Base-by-base conservation (phyloP, 2,113 vertebrate species). In the Saccopteryx leptura region DNA sequence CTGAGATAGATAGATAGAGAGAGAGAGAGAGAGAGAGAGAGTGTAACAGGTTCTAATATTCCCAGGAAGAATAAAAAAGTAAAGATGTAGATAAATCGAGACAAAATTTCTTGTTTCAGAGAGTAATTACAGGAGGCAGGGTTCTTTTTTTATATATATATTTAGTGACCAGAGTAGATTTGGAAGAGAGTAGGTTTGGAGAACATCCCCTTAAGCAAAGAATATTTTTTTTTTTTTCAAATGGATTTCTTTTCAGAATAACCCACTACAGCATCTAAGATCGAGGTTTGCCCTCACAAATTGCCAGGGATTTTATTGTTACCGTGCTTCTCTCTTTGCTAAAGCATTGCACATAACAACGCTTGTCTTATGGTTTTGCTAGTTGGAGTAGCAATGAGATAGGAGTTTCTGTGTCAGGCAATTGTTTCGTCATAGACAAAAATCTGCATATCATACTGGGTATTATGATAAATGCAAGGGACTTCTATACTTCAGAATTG, bases 141-240 rank as follows among this genome's bases (percentile, higher is more conserved):
- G 9, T 39, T 13, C 75, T 94, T 26, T 1, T 86, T 92, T 86
- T 63, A n/a, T 39, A 39, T 39, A 39, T 75, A 21, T 46, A 63
- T 4, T 69, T 72, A 74, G 3, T 31, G 4, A 95, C 78, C 2
- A 93, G 24, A 94, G 5, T 28, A 63, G 24, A 61, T 63, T 85
- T 68, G 12, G 65, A 60, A 78, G 14, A 21, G 12, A 85, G 90
- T 63, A 88, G 2, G 7, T 82, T 78, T 81, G 19, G 11, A 91
- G 4, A 94, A 95, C 93, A 65, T 46, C 17, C 5, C 5, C 11
- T 83, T 11, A 91, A 81, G 46, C 14, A 71, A 86, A 90, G 21
- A 80, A 76, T 63, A 83, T 71, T 85, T 21, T 94, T 88, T 66
- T 66, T 84, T 81, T 82, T 94, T 96, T 7, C 92, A 86, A 39